Evolutionary conservation across 2,888 invertebrate species (phyloP).

Genomic region (Neoascia interrupta): DNA sequence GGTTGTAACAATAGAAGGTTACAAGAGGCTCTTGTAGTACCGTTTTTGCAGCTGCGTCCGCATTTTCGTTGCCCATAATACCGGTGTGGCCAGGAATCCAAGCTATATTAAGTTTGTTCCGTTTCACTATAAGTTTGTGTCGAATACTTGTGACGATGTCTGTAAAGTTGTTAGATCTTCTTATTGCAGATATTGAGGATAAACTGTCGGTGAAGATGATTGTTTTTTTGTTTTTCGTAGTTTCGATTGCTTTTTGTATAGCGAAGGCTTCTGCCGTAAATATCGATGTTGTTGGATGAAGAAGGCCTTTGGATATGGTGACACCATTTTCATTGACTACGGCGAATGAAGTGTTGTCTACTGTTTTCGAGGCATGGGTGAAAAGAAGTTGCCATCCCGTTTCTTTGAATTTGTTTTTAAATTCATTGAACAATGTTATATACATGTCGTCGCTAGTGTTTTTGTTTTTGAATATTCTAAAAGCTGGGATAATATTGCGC

Average conservation of each 20-base stretch:
- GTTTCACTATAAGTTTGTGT: no score
- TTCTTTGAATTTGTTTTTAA: neutral
- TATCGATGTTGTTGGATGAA: slow-evolving; percentile 11
- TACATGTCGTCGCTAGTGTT: neutral
- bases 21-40: slow-evolving; percentile 1
- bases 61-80: no score
- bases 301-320: neutral
- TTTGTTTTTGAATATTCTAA: neutral
- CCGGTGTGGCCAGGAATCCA: no score
- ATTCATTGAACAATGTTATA: neutral
- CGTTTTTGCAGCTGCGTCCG: no score
- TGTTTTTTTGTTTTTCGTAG: slow-evolving; percentile 1
- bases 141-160: no score
- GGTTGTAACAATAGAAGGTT: neutral
- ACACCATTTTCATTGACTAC: slow-evolving; percentile 5
- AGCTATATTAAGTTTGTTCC: no score
- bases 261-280: slow-evolving; percentile 34
- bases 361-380: slow-evolving; percentile 23
- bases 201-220: slow-evolving; percentile 9
- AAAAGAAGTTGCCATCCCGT: neutral
- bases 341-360: slow-evolving; percentile 21
- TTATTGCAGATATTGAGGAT: slow-evolving; percentile 1
- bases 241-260: neutral
- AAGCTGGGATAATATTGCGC: neutral
- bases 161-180: neutral